A percentile compares a stretch with the other conserved stretches of the same genome.
These are phyloP conservation scores for Ataeniobius toweri DNA, from an alignment of 2,797 vertebrate genomes.

Conservation along the genomic window DNA sequence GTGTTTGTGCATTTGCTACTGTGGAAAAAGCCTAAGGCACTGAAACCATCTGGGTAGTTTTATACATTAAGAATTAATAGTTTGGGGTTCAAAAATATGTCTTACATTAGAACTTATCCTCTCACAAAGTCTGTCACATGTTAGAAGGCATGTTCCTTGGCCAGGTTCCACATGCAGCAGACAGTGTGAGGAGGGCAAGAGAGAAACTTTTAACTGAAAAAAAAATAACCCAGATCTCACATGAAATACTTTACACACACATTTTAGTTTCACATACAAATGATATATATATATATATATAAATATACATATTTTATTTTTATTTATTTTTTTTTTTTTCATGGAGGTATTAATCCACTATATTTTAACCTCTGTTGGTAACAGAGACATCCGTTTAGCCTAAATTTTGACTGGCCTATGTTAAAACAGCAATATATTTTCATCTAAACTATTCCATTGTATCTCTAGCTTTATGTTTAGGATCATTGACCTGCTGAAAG, in stretches of 20 bases:
- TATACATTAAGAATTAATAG: neutral
- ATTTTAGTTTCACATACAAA: neutral
- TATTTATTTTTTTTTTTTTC: too few species aligned
- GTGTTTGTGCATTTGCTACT: neutral
- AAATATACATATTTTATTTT: too few species aligned
- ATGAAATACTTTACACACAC: neutral
- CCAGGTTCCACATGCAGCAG: neutral
- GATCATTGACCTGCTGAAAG: neutral
- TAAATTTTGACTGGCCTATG: neutral
- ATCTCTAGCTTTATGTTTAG: neutral
- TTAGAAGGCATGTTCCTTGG: neutral
- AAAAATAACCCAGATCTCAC: neutral
- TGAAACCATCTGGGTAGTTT: neutral
- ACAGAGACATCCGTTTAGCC: neutral
- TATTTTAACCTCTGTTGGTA: neutral
- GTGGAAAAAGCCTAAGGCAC: conserved; percentile 2
- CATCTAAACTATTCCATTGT: neutral
- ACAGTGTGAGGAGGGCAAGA: neutral
- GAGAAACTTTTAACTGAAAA: neutral
- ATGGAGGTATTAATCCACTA: neutral
- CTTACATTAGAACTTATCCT: neutral
- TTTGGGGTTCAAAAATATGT: neutral
- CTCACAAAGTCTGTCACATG: neutral
- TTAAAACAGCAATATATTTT: neutral
- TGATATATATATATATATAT: neutral